Percentiles rank a stretch among this genome's conserved stretches.
phyloP scores from a whole-genome alignment of 2,113 vertebrate species.

The Psilopogon haemacephalus region DNA sequence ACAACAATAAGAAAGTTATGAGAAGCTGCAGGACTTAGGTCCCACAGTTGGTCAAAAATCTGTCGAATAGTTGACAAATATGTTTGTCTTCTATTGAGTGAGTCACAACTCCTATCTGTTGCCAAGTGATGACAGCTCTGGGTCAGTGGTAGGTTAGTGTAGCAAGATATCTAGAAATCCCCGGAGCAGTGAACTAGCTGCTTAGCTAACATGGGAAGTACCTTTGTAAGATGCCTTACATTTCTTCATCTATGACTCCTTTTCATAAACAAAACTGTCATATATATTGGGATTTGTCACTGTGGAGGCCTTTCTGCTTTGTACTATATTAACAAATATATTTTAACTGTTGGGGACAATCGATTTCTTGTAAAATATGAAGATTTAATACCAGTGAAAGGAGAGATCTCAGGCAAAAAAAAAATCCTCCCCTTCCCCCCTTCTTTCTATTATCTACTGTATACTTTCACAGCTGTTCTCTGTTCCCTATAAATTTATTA shows the following conservation, averaged over 20 bases:
- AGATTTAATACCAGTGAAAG: background rate
- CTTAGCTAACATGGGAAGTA: background rate
- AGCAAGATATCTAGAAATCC: background rate
- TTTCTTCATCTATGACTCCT: background rate
- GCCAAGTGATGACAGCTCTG: background rate
- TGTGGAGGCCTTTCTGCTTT: background rate
- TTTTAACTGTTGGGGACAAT: background rate
- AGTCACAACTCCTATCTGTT: background rate
- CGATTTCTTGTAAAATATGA: background rate
- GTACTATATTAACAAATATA: background rate
- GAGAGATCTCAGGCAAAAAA: background rate
- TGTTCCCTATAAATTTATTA: background rate
- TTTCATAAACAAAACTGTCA: background rate
- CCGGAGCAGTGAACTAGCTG: background rate
- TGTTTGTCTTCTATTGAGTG: conserved; percentile 3
- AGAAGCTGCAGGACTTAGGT: background rate
- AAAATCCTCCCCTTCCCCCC: background rate
- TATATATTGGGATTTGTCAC: background rate
- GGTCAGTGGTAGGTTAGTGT: conserved; percentile 11
- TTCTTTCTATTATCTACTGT: background rate
- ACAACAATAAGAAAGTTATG: background rate
- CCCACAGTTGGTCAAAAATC: background rate
- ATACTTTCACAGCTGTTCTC: background rate
- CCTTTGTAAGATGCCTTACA: background rate
- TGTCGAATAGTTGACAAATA: background rate